Evolutionary conservation across 1,140 invertebrate species (phyloP), one percentile per base, ranked within the genome.

Genomic region (Bombus pascuorum): DNA sequence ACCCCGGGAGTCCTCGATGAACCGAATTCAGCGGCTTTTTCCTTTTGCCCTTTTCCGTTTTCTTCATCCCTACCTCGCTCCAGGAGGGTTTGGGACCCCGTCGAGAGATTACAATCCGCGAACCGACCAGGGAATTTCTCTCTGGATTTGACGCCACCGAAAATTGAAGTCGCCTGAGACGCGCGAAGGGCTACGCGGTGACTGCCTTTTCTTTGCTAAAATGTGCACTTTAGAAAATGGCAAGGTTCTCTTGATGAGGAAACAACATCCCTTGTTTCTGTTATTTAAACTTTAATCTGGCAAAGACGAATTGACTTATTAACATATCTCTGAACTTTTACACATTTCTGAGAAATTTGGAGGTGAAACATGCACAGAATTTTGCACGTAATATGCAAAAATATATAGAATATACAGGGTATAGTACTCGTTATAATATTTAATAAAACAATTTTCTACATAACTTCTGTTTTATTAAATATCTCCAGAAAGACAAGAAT

Each of bases 21-120:
- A 71, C 59, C 78, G 83, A 74, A 68, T 85, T 81, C 83, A 85
- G 39, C 83, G 77, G 62, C 85, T 83, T 81, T 75, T 76, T 65
- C 42, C 65, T 62, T 81, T 57, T 53, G 47, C 18, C 9, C 25
- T n/a, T 34, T 28, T 68, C 34, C 28, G 25, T 37, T 80, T 34
- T 28, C 39, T 71, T 25, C 9, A 13, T 25, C 34, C 47, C 65
- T 15, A 28, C n/a, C 3, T 68, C n/a, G 62, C 18, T 34, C 32
- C 47, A 53, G 47, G 18, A 34, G 66, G 18, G 10, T 3, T n/a
- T 44, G 28, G 71, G 28, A 47, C 10, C 15, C 39, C 65, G 65
- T 3, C 47, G 32, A 62, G 77, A 80, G 83, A 85, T 85, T 80
- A 85, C 76, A 85, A 80, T 80, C 83, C 83, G 77, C 83, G 83